A percentile compares a stretch with the other conserved stretches of the same genome.
These are phyloP conservation scores for Monodelphis domestica DNA, from an alignment of 2,797 vertebrate species.

Conservation along the genomic window DNA sequence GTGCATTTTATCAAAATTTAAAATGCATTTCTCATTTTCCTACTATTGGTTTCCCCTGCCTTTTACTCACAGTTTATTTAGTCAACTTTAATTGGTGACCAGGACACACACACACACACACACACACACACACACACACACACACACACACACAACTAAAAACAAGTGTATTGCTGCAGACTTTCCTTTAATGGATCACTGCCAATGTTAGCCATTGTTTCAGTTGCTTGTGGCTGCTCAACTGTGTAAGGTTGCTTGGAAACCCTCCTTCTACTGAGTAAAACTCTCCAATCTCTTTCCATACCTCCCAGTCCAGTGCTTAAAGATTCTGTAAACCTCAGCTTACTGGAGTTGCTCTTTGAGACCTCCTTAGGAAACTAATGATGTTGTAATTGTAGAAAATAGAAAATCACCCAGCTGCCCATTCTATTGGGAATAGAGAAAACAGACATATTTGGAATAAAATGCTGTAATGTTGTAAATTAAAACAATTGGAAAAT, in stretches of 20 bases:
- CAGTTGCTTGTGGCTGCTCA: conserved; percentile 79
- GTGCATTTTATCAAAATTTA: conserved; percentile 7
- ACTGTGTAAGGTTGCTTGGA: conserved; percentile 85
- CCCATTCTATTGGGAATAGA: conserved; percentile 6
- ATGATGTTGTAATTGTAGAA: conserved; percentile 77
- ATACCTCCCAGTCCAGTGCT: conserved; percentile 73
- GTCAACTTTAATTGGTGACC: neutral
- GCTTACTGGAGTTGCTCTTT: conserved; percentile 73
- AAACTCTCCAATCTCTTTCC: conserved; percentile 78
- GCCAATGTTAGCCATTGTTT: conserved; percentile 83
- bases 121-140: conserved; percentile 48
- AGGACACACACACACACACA: conserved; percentile 50
- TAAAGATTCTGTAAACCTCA: conserved; percentile 78
- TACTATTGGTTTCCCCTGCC: conserved; percentile 66
- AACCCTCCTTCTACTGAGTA: conserved; percentile 75
- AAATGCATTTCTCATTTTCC: conserved; percentile 18
- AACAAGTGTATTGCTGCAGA: conserved; percentile 72
- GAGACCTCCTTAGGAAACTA: conserved; percentile 78
- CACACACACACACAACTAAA: neutral
- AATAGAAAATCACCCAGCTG: conserved; percentile 58
- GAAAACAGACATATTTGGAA: conserved; percentile 56
- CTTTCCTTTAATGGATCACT: conserved; percentile 78
- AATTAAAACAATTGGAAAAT: neutral
- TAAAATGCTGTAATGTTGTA: neutral
- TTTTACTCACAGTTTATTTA: conserved; percentile 66